Percentiles rank a stretch among this genome's conserved stretches.
Conservation (phyloP, 2,797 vertebrate genomes). For the Champsocephalus esox region DNA sequence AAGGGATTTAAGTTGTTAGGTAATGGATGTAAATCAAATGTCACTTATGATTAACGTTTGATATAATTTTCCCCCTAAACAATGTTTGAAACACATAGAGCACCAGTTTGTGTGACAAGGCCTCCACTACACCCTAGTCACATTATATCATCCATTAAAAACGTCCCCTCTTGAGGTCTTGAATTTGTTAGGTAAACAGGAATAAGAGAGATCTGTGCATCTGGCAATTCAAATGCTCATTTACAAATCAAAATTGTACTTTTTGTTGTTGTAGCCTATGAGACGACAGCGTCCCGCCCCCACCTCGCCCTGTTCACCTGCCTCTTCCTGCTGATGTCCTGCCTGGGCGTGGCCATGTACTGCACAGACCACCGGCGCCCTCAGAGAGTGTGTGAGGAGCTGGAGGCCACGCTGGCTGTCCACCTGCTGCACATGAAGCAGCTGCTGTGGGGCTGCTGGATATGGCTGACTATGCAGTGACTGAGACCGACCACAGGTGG, state of each 20-base stretch:
- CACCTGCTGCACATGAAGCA: constrained; percentile 88
- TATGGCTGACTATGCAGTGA: constrained; percentile 89
- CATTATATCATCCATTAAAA: constrained; percentile 6
- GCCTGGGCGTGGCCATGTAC: constrained; percentile 88
- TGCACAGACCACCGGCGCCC: constrained; percentile 83
- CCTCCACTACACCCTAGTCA: constrained; percentile 16
- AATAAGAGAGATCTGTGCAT: not conserved
- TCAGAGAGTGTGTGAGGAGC: constrained; percentile 86
- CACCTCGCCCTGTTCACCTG: constrained; percentile 87
- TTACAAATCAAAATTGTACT: constrained; percentile 58
- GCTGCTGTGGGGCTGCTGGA: constrained; percentile 88
- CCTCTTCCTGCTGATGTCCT: constrained; percentile 88
- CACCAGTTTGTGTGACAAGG: constrained; percentile 20
- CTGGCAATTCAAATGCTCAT: constrained; percentile 38
- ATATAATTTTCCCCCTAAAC: constrained; percentile 16
- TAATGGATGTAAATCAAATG: not conserved
- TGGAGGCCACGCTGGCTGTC: constrained; percentile 86
- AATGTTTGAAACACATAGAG: constrained; percentile 14
- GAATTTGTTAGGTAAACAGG: not conserved
- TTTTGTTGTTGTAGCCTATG: constrained; percentile 77
- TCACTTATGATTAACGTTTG: constrained; percentile 18
- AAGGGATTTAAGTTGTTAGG: not conserved
- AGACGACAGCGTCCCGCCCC: constrained; percentile 81
- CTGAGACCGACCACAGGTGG: constrained; percentile 62
- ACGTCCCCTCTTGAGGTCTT: not conserved